These are phyloP conservation scores for Melieria omissa DNA, from an alignment of 2,888 invertebrate species.

Conservation along the genomic window DNA sequence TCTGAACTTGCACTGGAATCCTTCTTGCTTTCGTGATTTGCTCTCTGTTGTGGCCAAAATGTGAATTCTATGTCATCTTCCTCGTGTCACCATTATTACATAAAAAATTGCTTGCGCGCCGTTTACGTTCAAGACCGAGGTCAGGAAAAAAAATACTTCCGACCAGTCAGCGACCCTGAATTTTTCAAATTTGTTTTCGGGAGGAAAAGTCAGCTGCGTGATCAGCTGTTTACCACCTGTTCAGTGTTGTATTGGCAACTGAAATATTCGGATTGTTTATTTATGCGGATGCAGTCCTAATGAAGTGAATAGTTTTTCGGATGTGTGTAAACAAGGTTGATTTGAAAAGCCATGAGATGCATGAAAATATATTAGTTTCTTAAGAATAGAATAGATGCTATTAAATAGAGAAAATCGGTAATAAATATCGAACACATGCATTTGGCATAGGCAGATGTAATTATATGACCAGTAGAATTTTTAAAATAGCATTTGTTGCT, in stretches of 20 bases:
- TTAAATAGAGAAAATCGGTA: too few relatives aligned
- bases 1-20: conserved; percentile 8
- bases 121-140: conserved; percentile 15
- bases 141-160: background rate
- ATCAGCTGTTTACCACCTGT: conserved; percentile 19
- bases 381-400: too few relatives aligned
- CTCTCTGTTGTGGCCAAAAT: background rate
- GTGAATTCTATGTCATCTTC: conserved; percentile 11
- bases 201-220: background rate
- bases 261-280: background rate
- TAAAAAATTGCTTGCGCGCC: conserved; percentile 10
- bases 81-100: conserved; percentile 25
- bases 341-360: too few relatives aligned
- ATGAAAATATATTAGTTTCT: too few relatives aligned
- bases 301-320: too few relatives aligned
- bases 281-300: too few relatives aligned
- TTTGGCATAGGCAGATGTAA: too few relatives aligned
- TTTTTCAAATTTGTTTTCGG: background rate
- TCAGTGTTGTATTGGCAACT: background rate
- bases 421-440: too few relatives aligned
- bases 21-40: background rate
- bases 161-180: background rate
- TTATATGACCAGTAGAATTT: too few relatives aligned
- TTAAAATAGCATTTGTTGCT: too few relatives aligned
- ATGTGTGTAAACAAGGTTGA: too few relatives aligned